Percentiles rank a stretch among this genome's conserved stretches.
Conservation (phyloP, 1,140 invertebrate species). For the Portunus trituberculatus region DNA sequence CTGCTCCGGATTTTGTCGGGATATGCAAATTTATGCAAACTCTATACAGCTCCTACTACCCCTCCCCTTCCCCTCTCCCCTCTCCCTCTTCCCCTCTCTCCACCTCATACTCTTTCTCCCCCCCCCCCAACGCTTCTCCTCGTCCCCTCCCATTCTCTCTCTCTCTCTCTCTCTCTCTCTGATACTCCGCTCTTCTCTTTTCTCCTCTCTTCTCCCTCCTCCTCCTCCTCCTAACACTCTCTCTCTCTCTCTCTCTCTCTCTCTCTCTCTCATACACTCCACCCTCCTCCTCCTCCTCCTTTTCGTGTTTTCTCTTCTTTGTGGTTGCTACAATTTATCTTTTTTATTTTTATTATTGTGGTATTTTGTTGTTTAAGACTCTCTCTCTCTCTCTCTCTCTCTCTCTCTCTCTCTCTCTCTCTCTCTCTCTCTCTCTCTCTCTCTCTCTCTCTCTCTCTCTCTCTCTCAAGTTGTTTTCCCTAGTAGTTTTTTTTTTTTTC, state of each 20-base stretch:
- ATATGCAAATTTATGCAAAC: slow-evolving; percentile 74
- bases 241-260: neutral
- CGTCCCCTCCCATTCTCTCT: neutral
- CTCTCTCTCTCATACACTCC: neutral
- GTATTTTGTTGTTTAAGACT: too few species aligned
- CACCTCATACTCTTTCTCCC: too few species aligned
- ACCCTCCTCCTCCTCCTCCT: neutral
- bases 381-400: neutral
- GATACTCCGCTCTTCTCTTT: neutral
- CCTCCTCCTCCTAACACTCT: too few species aligned
- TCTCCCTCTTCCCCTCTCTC: neutral
- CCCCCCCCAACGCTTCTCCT: neutral
- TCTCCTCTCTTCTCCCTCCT: neutral
- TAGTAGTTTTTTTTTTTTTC: too few species aligned
- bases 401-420: slow-evolving; percentile 34
- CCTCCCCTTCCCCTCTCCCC: neutral
- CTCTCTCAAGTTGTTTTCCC: neutral
- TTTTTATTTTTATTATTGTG: too few species aligned
- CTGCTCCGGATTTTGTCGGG: slow-evolving; percentile 62
- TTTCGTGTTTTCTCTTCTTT: too few species aligned
- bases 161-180: slow-evolving; percentile 2
- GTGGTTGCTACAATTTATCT: too few species aligned
- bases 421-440: slow-evolving; percentile 52
- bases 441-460: slow-evolving; percentile 52
- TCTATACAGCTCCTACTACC: slow-evolving; percentile 54